Evolutionary conservation across 1,140 invertebrate species (phyloP), one percentile per base, ranked within the genome.

Genomic region (Bombus waltoni): DNA sequence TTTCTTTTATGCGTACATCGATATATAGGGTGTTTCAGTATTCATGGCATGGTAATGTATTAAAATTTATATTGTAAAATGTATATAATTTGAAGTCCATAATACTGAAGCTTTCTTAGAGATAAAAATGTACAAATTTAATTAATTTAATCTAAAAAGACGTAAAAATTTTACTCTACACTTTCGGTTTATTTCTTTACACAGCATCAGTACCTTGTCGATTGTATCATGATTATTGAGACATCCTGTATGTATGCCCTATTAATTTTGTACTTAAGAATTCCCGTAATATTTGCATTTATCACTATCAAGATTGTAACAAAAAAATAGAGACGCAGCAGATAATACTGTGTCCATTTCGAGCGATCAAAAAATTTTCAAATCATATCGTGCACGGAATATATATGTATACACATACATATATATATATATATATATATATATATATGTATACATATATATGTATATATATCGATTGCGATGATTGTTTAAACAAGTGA

Each of bases 401-500:
- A 81, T 73, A 81, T 81, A 85, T 57, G 85, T 89, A 87, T 32
- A 11, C 11, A 15, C 11, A 15, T 47, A 47, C 1, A 44, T 44
- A 44, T 44, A 11, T 44, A 44, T 44, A 44, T 44, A 1, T 32
- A 32, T 32, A 32, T 32, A 1, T 32, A 32, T 32, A 32, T 32
- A 32, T 32, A 32, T 32, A 32, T 32, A 32, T 32, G 1, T 32
- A 32, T 32, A 32, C 6, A 44, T 59, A 28, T 59, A 59, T 59
- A 59, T 47, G 13, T 47, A 47, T 59, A 59, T 59, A 90, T 89
- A 85, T 74, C 70, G 18, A 65, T 11, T 72, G 68, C 38, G 44
- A 83, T 88, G 25, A 80, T 79, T 44, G 78, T 86, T 89, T 87
- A 47, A 82, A 38, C 57, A 42, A 73, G 68, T 42, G 59, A 13